Percentiles rank a stretch among this genome's conserved stretches.
Evolutionary conservation across 2,888 invertebrate species (phyloP).

Genomic region (Tribolium freemani): DNA sequence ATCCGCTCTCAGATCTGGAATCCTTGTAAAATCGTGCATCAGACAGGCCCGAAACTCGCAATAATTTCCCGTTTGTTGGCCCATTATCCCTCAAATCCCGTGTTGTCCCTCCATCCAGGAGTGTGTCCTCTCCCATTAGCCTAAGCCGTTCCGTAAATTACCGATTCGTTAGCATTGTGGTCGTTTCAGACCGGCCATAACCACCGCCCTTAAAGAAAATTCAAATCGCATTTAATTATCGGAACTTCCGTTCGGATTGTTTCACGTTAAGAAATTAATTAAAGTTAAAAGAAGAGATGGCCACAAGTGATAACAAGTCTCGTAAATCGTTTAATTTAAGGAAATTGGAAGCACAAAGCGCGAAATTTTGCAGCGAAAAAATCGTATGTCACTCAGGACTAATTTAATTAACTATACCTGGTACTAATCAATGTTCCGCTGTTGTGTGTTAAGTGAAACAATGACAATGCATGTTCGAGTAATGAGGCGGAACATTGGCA

Average conservation of each 20-base stretch:
- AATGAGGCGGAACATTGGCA: slow-evolving; percentile 34
- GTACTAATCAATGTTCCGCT: slow-evolving; percentile 38
- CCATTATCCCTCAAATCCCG: slow-evolving; percentile 6
- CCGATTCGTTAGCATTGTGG: slow-evolving; percentile 46
- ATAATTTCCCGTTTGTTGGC: background rate
- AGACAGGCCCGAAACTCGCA: too few relatives aligned
- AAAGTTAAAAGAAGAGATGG: slow-evolving; percentile 29
- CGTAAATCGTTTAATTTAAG: slow-evolving; percentile 20
- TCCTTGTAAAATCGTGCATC: too few relatives aligned
- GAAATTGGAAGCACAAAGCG: background rate
- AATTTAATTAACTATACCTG: slow-evolving; percentile 27
- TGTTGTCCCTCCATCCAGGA: slow-evolving; percentile 24
- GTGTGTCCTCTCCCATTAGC: slow-evolving; percentile 42
- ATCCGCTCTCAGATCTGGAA: too few relatives aligned
- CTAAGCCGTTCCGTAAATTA: slow-evolving; percentile 46
- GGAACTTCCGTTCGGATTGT: slow-evolving; percentile 1
- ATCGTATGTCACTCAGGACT: background rate
- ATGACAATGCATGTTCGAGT: slow-evolving; percentile 36
- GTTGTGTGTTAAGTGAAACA: slow-evolving; percentile 41
- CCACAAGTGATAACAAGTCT: slow-evolving; percentile 25
- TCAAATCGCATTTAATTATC: too few relatives aligned
- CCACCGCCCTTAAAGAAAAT: slow-evolving; percentile 12
- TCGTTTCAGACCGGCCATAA: slow-evolving; percentile 46
- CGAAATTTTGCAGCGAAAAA: background rate
- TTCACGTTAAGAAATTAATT: slow-evolving; percentile 35